Conservation (phyloP, 1,140 invertebrate genomes). For the Melipona quadrifasciata region DNA sequence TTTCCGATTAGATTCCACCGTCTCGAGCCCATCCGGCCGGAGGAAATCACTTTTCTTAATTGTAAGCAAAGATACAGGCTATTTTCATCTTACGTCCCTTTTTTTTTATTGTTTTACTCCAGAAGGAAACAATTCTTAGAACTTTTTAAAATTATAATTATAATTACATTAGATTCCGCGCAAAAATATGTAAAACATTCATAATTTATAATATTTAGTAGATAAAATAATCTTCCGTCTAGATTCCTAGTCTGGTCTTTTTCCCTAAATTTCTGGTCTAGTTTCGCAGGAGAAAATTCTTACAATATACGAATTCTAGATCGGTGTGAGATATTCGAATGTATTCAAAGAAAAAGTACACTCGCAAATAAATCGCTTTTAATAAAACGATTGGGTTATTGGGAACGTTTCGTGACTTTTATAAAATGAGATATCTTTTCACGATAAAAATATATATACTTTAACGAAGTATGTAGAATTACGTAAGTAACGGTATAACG, state of each 20-base stretch:
- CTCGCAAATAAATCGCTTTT: too few species aligned
- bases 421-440: background rate
- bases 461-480: background rate
- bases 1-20: conserved; percentile 49
- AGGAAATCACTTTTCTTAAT: conserved; percentile 21
- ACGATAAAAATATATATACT: background rate
- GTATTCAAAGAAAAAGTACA: background rate
- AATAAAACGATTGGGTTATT: too few species aligned
- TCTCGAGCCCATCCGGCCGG: conserved; percentile 39
- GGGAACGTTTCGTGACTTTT: background rate
- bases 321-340: background rate
- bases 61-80: background rate
- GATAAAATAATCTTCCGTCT: too few species aligned
- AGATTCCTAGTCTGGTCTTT: too few species aligned
- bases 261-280: too few species aligned
- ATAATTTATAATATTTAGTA: too few species aligned
- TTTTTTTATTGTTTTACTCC: background rate
- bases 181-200: too few species aligned
- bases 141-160: too few species aligned
- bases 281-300: background rate
- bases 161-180: too few species aligned
- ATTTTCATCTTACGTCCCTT: background rate
- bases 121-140: background rate
- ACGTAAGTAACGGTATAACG: background rate
- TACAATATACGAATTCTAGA: background rate